Base-by-base conservation (phyloP, 2,113 vertebrate species). In the Campylorhamphus procurvoides region DNA sequence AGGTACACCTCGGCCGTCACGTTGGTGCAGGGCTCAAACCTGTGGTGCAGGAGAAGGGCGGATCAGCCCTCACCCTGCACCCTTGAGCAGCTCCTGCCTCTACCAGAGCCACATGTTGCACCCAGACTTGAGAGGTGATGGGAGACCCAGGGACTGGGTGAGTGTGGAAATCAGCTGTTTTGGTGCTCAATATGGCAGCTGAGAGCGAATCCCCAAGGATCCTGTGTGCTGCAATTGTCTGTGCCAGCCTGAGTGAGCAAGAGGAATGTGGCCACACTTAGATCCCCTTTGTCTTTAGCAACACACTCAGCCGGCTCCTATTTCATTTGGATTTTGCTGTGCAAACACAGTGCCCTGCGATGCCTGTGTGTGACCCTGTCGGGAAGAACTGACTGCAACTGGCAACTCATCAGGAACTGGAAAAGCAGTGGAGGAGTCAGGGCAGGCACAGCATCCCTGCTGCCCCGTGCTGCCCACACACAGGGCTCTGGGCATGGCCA, bases 1-100 rank as follows among this genome's bases (percentile, higher is more conserved):
- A 99, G 98, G 73, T 99, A 99, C 81, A 99, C 99, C 97, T 99
- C 99, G 0, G 99, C 99, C 0, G 99, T 99, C 40, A 99, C 96
- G 0, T 99, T 99, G 86, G 71, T 91, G 96, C 99, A 99, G 8
- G 96, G 91, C 91, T 98, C 97, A 10, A 99, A 99, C 90, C 99
- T 99, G 95, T 0, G 0, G 33, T 0, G 1, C 17, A 11, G 25
- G 28, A 90, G 47, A 60, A 90, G 8, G 10, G 10, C 7, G 9
- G 10, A 7, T 93, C 56, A 90, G 63, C 31, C 14, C 39, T 72
- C 10, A 0, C 12, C 20, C 46, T 14, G 13, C 2, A 1, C 28
- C 50, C 42, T 31, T 4, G 0, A 50, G 35, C 42, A 80, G 64
- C 27, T 79, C 67, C 71, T 31, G 31, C 40, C 40, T 75, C 62